phyloP scores from a whole-genome alignment of 2,797 vertebrate species.

The Sebastolobus altivelis region DNA sequence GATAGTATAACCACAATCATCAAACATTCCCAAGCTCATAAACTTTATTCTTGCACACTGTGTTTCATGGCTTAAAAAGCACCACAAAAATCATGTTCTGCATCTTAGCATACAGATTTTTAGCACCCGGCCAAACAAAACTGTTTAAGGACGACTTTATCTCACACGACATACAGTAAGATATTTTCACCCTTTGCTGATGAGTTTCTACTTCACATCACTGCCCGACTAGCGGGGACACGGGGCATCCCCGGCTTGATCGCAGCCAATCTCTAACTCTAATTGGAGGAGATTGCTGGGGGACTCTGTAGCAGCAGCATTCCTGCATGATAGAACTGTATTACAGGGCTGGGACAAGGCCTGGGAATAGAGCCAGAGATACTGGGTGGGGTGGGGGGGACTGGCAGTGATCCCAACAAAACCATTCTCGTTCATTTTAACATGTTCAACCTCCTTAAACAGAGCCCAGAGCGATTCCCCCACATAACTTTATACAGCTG shows the following conservation, averaged over 20 bases:
- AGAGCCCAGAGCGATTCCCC: neutral
- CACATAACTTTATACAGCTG: conserved; percentile 20
- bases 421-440: conserved; percentile 24
- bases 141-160: neutral
- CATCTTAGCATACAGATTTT: neutral
- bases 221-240: neutral
- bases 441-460: conserved; percentile 14
- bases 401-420: conserved; percentile 30
- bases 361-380: conserved; percentile 25
- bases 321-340: conserved; percentile 33
- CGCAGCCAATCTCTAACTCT: neutral
- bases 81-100: conserved; percentile 7
- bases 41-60: neutral
- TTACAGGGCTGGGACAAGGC: conserved; percentile 24
- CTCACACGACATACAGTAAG: neutral
- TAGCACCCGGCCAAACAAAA: neutral
- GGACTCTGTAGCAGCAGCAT: conserved; percentile 18
- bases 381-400: conserved; percentile 9
- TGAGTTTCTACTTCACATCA: neutral
- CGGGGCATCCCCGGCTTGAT: neutral
- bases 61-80: neutral
- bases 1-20: conserved; percentile 7
- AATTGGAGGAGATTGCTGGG: conserved; percentile 12
- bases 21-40: conserved; percentile 7
- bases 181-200: neutral